A percentile compares a stretch with the other conserved stretches of the same genome.
These are phyloP conservation scores for Cantharis flavilabris DNA, from an alignment of 2,888 invertebrate species.

Conservation along the genomic window DNA sequence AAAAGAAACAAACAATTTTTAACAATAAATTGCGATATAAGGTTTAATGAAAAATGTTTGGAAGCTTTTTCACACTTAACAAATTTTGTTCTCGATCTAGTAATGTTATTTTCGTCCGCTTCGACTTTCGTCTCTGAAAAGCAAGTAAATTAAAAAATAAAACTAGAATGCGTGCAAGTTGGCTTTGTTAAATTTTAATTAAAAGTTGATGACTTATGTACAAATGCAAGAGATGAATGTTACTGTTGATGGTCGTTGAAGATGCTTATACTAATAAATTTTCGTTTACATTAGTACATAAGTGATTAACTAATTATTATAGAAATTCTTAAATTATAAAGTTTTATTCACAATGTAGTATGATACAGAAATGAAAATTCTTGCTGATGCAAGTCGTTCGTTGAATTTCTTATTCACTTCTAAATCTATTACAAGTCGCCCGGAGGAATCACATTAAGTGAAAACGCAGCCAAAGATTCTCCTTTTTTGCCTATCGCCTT, in stretches of 20 bases:
- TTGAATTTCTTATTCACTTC: constrained; percentile 31
- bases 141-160: constrained; percentile 36
- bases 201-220: constrained; percentile 7
- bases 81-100: constrained; percentile 48
- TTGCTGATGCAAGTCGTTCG: constrained; percentile 53
- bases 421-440: constrained; percentile 56
- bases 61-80: constrained; percentile 55
- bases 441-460: constrained; percentile 74
- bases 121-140: constrained; percentile 8
- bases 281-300: not conserved
- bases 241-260: constrained; percentile 35
- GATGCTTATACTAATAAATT: not conserved
- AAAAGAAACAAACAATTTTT: constrained; percentile 38
- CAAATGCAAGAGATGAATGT: not conserved
- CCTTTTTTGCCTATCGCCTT: constrained; percentile 85
- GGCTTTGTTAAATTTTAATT: constrained; percentile 29
- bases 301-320: constrained; percentile 7
- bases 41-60: constrained; percentile 52
- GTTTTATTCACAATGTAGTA: constrained; percentile 46
- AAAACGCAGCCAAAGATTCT: constrained; percentile 83
- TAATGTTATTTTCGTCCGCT: constrained; percentile 33
- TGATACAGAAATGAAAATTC: constrained; percentile 46
- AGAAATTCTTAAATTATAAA: constrained; percentile 36
- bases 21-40: constrained; percentile 42
- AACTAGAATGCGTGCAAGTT: constrained; percentile 47